Evolutionary conservation across 2,888 invertebrate genomes (phyloP).

Genomic region (Cosmopolites sordidus): DNA sequence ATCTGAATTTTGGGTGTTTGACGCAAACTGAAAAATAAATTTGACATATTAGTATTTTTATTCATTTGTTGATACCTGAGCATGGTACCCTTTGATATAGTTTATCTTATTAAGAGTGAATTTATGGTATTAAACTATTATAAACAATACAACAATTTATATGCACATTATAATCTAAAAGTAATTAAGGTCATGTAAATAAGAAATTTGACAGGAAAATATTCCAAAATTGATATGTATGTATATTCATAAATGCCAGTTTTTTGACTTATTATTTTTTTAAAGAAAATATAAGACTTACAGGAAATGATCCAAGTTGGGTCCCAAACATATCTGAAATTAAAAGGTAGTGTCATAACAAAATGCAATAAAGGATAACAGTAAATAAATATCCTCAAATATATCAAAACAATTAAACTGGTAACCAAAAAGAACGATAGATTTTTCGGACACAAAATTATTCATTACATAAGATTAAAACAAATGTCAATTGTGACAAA

Average conservation of each 20-base stretch:
- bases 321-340: slow-evolving; percentile 33
- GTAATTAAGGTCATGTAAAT: too few species aligned
- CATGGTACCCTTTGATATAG: slow-evolving; percentile 4
- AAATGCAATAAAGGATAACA: slow-evolving; percentile 27
- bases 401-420: slow-evolving; percentile 13
- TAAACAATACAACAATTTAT: too few species aligned
- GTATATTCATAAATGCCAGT: too few species aligned
- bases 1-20: slow-evolving; percentile 23
- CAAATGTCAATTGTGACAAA: slow-evolving; percentile 4
- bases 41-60: not conserved
- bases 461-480: slow-evolving; percentile 13
- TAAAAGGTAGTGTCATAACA: slow-evolving; percentile 16
- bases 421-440: not conserved
- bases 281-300: slow-evolving; percentile 29
- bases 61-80: slow-evolving; percentile 10
- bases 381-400: slow-evolving; percentile 27
- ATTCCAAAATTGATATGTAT: too few species aligned
- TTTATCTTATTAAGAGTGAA: too few species aligned
- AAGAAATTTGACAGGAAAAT: too few species aligned
- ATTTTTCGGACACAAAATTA: slow-evolving; percentile 1
- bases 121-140: too few species aligned
- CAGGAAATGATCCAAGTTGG: slow-evolving; percentile 33
- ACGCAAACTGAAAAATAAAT: slow-evolving; percentile 30
- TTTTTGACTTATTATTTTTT: too few species aligned
- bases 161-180: too few species aligned